Base-by-base conservation (phyloP, 2,113 vertebrate species). In the Anarrhichthys ocellatus region DNA sequence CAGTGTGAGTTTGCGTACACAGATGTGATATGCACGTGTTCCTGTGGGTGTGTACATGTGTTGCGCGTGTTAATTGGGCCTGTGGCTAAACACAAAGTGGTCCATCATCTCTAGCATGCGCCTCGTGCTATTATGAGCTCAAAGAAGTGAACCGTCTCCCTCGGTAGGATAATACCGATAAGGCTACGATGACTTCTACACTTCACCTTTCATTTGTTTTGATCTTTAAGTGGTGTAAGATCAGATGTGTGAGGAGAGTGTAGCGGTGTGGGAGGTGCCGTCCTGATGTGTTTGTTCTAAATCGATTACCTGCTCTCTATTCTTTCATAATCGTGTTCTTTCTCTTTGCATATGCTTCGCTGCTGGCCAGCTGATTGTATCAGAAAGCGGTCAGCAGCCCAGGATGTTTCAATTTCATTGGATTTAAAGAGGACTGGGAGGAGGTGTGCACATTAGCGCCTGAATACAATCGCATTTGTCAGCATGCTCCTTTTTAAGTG, bases 401-500 rank as follows among this genome's bases (percentile, higher is more conserved):
- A 61, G 88, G 88, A 92, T 95, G 92, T 96, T 97, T 96, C 95
- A 96, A 95, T 97, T 96, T 96, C 96, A 96, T 96, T 96, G 96
- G 96, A 97, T 98, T 98, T 97, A 97, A 97, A 95, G 95, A 96
- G 95, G 91, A 92, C 94, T 82, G 82, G 80, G 84, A 88, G 84
- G 96, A 96, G 95, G 95, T 94, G 95, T 94, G 93, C 96, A 87
- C 87, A 93, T 97, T 97, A 96, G 96, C 93, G 95, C 94, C 94
- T 96, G 82, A 96, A 95, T 96, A 96, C 96, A 97, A 98, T 99
- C 95, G 85, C 96, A 97, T 99, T 97, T 98, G 96, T 97, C 97
- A 96, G 96, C 96, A 90, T 96, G 96, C 98, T 98, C 97, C 97
- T 96, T 97, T 94, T 98, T 98, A 98, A 97, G 96, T 96, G 96